Base-by-base conservation (phyloP, 2,797 vertebrate species). In the Thamnophis elegans region DNA sequence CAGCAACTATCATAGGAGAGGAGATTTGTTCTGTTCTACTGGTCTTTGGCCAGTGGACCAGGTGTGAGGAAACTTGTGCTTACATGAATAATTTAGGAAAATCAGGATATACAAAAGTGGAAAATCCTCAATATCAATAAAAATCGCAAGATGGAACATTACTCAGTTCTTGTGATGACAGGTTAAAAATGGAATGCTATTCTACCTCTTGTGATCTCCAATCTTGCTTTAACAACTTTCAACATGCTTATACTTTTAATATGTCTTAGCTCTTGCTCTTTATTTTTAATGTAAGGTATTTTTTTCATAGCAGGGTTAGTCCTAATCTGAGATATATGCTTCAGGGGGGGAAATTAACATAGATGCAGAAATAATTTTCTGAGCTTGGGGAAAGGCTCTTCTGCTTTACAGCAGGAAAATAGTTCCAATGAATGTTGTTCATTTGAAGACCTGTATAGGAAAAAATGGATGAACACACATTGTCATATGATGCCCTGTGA, bases 1-100 rank as follows among this genome's bases (percentile, higher is more conserved):
- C 86, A 93, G 91, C 95, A 96, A 54, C 93, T 87, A 96, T 97
- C 90, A 93, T 94, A 16, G 65, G n/a, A 78, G 20, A 22, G 20
- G 73, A 78, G 18, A 42, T 78, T 78, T 78, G 32, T 20, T 78
- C 73, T 42, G 36, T 78, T 42, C 36, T 78, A 36, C 8, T 78
- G 18, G 62, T 94, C 0, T 93, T 95, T 94, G 94, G 88, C 89
- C 89, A 90, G 18, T 88, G 54, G 78, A 95, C 28, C n/a, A 12
- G 2, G 89, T 89, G 91, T 10, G 92, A 55, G 68, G 90, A 92
- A 2, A 36, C 89, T 47, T 1, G 14, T 16, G 51, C 94, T 96
- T 94, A 10, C 9, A 56, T 90, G 60, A 51, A 94, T 54, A 62
- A 55, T 91, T 5, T 54, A 47, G 47, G 78, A 0, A 53, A 87